Conservation (phyloP, 2,797 vertebrate species). For the Acipenser oxyrinchus region DNA sequence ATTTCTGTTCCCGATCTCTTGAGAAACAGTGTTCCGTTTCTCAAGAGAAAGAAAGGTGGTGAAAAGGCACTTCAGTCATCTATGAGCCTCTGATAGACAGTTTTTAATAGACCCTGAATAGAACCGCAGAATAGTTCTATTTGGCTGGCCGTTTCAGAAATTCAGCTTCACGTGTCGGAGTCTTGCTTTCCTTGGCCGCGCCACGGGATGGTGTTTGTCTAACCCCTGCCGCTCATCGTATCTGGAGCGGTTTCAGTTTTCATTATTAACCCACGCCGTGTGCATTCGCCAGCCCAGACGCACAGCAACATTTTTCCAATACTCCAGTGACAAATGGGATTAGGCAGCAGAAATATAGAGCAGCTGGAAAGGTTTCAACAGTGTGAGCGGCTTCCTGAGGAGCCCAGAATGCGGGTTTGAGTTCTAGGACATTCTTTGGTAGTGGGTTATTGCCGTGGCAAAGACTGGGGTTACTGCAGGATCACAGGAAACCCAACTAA, state of each 20-base stretch:
- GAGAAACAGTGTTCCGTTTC: too few species aligned
- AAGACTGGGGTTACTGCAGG: too few species aligned
- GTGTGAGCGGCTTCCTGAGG: not conserved
- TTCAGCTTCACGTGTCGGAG: conserved; percentile 38
- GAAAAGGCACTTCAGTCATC: not conserved
- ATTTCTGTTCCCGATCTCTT: too few species aligned
- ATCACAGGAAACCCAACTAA: too few species aligned
- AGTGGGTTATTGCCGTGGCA: too few species aligned
- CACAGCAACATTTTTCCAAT: not conserved
- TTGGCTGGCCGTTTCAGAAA: conserved; percentile 21
- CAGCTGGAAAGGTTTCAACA: conserved; percentile 11
- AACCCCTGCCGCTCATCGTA: conserved; percentile 33
- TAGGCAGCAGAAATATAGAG: conserved; percentile 5
- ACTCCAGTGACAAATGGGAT: conserved; percentile 7
- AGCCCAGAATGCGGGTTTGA: too few species aligned
- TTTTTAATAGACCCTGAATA: not conserved
- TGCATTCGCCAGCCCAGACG: conserved; percentile 6
- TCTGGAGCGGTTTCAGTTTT: conserved; percentile 29
- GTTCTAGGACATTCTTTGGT: too few species aligned
- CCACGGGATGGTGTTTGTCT: conserved; percentile 12
- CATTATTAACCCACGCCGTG: conserved; percentile 10
- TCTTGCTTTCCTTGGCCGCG: conserved; percentile 33
- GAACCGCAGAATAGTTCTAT: not conserved
- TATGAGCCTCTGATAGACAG: not conserved
- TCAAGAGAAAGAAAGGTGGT: not conserved